Base-by-base conservation (phyloP, 2,888 invertebrate genomes). In the Nymphalis c-album region DNA sequence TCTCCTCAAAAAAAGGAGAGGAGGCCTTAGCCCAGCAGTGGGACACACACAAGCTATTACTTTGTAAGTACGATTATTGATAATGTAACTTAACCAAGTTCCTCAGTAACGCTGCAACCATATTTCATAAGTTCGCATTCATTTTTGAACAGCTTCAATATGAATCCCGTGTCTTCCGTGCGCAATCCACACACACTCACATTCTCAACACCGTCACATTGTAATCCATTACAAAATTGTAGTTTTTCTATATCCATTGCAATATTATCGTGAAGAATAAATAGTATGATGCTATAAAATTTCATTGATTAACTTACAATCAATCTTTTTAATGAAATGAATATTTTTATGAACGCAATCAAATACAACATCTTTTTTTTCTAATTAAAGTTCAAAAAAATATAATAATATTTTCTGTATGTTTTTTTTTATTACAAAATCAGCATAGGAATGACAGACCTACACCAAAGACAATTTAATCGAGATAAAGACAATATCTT, bases 51-150 rank as follows among this genome's bases (percentile, higher is more conserved):
- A 22, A 2, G 22, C 22, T 22, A 3, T 35, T 35, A 35, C 35
- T 35, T 35, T 35, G 4, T 10, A 40, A 40, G 35, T 1, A 40
- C 13, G 10, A 40, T 40, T 13, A 40, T 40, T 40, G 40, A 4
- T 13, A 3, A 40, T 40, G 40, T 40, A 13, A 47, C n/a, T 16
- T 60, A 76, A 88, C 88, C 83, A 67, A 80, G 66, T 3, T 74
- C 71, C 7, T 78, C 76, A 2, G 76, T 74, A 13, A 81, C 84
- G 26, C 71, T 67, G 70, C 91, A 91, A 0, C 86, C 87, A 72
- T 80, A 85, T 60, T 80, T 79, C 31, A 87, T 60, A 47, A 91
- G 72, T 10, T 80, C 76, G 70, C 91, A 91, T 73, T 86, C 85
- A 62, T 81, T 85, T 26, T 81, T 73, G 73, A 90, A 91, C n/a